These are phyloP conservation scores for Proteles cristata DNA, from an alignment of 2,113 vertebrate species.

Conservation along the genomic window DNA sequence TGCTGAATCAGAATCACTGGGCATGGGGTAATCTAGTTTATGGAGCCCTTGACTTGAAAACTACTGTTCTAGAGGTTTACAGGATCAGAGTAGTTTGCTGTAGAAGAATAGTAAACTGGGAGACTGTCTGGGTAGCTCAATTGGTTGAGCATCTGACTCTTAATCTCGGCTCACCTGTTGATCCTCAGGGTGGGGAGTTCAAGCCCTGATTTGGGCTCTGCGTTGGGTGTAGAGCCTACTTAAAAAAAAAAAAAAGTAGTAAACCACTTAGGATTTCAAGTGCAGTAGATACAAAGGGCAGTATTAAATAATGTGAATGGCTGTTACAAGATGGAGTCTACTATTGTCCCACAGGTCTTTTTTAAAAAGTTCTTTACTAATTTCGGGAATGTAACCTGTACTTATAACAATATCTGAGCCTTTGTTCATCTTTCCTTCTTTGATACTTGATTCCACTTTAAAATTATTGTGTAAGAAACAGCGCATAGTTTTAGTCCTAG, in stretches of 20 bases:
- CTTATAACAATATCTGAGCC: constrained; percentile 30
- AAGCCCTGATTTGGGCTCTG: no score
- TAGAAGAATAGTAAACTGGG: background rate
- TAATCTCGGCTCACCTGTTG: no score
- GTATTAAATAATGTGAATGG: background rate
- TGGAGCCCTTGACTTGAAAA: constrained; percentile 1
- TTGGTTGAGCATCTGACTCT: no score
- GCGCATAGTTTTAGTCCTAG: background rate
- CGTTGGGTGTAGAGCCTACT: no score
- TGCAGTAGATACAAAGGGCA: background rate
- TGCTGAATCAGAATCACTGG: constrained; percentile 21
- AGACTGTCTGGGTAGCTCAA: no score
- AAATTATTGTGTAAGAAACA: background rate
- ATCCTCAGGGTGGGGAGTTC: no score
- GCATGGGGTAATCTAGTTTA: background rate
- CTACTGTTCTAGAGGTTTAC: background rate
- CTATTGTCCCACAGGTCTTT: background rate
- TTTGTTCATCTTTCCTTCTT: background rate
- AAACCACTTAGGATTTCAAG: background rate
- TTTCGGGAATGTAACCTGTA: background rate
- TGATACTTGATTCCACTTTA: background rate
- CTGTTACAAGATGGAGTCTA: background rate
- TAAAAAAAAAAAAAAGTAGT: background rate
- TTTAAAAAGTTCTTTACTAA: background rate
- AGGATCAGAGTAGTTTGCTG: background rate